phyloP scores from a whole-genome alignment of 2,113 vertebrate species.

The Pseudonaja textilis region DNA sequence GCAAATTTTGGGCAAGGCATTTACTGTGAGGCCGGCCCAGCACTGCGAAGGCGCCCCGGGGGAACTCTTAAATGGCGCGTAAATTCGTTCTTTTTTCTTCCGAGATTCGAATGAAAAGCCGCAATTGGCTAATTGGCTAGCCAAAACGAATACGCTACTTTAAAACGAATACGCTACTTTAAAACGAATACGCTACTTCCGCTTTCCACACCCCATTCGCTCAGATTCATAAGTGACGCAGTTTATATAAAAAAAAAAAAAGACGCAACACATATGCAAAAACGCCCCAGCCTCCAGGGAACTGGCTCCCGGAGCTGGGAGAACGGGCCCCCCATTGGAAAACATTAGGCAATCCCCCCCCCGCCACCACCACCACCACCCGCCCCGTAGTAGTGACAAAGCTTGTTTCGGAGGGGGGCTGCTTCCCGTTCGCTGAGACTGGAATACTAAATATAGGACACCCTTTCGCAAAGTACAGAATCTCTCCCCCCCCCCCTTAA shows the following conservation, averaged over 20 bases:
- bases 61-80: neutral
- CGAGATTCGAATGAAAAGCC: neutral
- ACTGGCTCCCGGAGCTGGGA: neutral
- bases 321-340: neutral
- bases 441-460: slow-evolving; percentile 57
- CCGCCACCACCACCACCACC: neutral
- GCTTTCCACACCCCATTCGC: neutral
- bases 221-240: neutral
- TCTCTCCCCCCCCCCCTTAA: neutral
- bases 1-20: neutral
- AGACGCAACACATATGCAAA: neutral
- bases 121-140: neutral
- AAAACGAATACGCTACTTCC: no score
- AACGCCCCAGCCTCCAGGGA: neutral
- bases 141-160: neutral
- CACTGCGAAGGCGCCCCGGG: neutral
- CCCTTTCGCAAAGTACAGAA: neutral
- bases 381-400: neutral
- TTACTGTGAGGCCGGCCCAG: neutral
- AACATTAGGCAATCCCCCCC: no score
- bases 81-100: neutral
- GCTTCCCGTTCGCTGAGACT: slow-evolving; percentile 7
- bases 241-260: neutral
- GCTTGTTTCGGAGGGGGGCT: neutral
- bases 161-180: neutral